phyloP scores from a whole-genome alignment of 2,797 vertebrate genomes.

The Craterocephalus amniculus region DNA sequence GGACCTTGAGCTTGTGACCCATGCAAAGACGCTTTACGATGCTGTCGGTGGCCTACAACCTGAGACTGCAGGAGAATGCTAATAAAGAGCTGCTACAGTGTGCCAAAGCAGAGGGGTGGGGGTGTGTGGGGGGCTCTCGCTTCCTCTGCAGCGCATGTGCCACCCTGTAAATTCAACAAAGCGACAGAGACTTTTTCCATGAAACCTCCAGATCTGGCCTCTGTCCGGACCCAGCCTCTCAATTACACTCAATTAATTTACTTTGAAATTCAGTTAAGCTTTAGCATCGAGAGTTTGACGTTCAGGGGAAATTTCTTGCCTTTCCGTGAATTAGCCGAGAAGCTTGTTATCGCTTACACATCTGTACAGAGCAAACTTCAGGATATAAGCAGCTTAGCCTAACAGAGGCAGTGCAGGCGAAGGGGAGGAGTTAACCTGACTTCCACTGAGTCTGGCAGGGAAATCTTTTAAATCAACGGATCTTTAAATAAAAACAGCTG shows the following conservation, averaged over 20 bases:
- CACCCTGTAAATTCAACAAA: neutral
- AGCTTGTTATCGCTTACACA: neutral
- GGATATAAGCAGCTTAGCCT: neutral
- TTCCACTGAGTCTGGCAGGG: neutral
- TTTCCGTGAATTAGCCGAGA: neutral
- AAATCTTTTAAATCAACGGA: conserved; percentile 3
- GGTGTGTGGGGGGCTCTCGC: neutral
- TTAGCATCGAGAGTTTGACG: neutral
- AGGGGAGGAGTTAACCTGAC: neutral
- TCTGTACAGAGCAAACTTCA: neutral
- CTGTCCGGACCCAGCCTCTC: neutral
- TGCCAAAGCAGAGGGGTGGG: too few relatives aligned
- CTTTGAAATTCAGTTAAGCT: neutral
- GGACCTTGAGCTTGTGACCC: conserved; percentile 51
- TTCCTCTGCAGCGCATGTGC: neutral
- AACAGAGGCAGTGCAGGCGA: neutral
- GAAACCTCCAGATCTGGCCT: neutral
- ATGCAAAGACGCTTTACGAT: conserved; percentile 41
- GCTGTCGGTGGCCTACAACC: conserved; percentile 42
- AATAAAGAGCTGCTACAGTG: conserved; percentile 30
- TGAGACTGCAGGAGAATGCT: conserved; percentile 42
- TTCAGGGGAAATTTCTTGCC: neutral
- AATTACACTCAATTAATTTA: neutral
- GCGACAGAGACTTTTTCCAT: conserved; percentile 13
- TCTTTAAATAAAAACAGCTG: conserved; percentile 3